Evolutionary conservation across 2,797 vertebrate species (phyloP).

Genomic region (Anisognathus igniventris): DNA sequence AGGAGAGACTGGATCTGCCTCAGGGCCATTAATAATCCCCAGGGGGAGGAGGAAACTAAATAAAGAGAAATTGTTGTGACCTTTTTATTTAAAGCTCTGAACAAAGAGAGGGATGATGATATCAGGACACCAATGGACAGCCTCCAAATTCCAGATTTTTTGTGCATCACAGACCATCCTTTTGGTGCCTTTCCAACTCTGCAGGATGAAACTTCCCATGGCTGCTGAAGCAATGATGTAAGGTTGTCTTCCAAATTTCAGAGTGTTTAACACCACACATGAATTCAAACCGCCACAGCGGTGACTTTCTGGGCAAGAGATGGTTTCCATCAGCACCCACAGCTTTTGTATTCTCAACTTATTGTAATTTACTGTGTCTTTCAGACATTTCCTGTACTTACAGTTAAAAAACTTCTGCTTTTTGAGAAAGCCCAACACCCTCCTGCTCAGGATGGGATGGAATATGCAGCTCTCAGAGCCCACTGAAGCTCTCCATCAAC

Average conservation of each 20-base stretch:
- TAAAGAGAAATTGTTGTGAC: background rate
- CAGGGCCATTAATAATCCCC: background rate
- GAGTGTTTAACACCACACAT: background rate
- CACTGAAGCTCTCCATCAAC: background rate
- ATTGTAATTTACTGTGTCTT: background rate
- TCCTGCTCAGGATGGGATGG: background rate
- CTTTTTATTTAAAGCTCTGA: constrained; percentile 1
- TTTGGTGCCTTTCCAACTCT: background rate
- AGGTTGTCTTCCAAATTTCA: background rate
- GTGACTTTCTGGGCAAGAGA: background rate
- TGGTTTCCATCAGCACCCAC: background rate
- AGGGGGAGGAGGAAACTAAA: background rate
- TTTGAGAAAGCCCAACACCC: background rate
- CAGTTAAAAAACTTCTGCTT: background rate
- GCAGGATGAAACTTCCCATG: background rate
- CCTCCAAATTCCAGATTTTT: background rate
- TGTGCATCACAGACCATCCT: background rate
- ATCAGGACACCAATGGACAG: background rate
- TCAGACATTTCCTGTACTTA: background rate
- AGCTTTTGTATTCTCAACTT: background rate
- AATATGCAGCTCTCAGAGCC: background rate
- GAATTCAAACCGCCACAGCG: background rate
- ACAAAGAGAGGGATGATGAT: background rate
- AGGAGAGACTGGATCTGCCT: background rate
- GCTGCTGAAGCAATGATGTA: background rate